Evolutionary conservation across 1,140 invertebrate genomes (phyloP).

Genomic region (Halyomorpha halys): DNA sequence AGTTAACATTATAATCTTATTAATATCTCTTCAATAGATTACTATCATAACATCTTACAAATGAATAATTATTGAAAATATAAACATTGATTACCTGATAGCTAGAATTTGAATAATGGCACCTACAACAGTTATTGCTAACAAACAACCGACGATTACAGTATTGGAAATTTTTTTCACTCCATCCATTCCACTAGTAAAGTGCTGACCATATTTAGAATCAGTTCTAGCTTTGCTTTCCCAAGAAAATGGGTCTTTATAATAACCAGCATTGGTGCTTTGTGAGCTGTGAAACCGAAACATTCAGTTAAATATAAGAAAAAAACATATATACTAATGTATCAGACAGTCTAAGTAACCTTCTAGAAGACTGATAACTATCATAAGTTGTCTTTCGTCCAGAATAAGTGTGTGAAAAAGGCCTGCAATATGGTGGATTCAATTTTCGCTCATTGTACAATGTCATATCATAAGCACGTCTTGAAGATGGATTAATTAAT

Average conservation of each 20-base stretch:
- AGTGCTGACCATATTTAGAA: no score
- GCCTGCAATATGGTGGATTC: slow-evolving; percentile 10
- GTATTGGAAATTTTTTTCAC: slow-evolving; percentile 23
- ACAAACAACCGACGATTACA: slow-evolving; percentile 3
- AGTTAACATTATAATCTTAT: no score
- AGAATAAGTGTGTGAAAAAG: not conserved
- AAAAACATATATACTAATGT: no score
- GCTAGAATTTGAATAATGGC: slow-evolving; percentile 11
- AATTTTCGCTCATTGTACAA: slow-evolving; percentile 18
- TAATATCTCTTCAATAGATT: no score
- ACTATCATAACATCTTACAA: no score
- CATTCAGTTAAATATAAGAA: no score
- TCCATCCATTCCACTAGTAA: slow-evolving; percentile 12
- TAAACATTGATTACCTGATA: slow-evolving; percentile 15
- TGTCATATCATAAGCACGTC: slow-evolving; percentile 43
- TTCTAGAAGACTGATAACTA: no score
- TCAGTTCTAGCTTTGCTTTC: not conserved
- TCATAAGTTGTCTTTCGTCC: no score
- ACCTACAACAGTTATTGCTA: slow-evolving; percentile 20
- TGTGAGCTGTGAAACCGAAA: no score
- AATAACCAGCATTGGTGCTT: not conserved
- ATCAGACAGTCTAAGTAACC: no score
- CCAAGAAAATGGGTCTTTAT: slow-evolving; percentile 15
- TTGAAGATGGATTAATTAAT: slow-evolving; percentile 43
- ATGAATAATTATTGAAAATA: not conserved